Conservation (phyloP, 1,140 invertebrate genomes). For the Heliconius congener region DNA sequence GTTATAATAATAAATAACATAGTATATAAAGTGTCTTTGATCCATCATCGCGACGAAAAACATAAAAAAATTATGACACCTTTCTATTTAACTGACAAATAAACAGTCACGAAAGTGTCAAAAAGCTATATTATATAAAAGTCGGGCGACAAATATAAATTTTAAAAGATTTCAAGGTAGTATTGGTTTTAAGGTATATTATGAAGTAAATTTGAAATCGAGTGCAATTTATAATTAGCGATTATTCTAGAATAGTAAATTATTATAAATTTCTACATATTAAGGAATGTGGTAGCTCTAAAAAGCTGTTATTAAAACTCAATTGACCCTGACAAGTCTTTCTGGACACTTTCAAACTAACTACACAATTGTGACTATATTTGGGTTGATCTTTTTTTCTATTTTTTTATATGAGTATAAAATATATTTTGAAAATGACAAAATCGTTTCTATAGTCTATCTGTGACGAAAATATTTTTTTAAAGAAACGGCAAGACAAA, state of each 20-base stretch:
- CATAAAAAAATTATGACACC: too few species aligned
- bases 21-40: too few species aligned
- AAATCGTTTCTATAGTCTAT: not conserved
- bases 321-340: slow-evolving; percentile 27
- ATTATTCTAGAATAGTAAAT: slow-evolving; percentile 13
- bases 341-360: not conserved
- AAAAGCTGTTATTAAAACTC: slow-evolving; percentile 29
- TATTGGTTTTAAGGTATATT: slow-evolving; percentile 10
- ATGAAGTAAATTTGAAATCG: slow-evolving; percentile 11
- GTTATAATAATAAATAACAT: too few species aligned
- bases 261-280: slow-evolving; percentile 8
- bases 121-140: slow-evolving; percentile 8
- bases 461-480: too few species aligned
- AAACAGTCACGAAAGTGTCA: not conserved
- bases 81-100: not conserved
- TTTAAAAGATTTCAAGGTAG: not conserved
- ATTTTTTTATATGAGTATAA: not conserved
- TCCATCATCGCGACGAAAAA: too few species aligned
- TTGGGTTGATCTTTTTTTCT: not conserved
- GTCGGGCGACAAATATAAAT: slow-evolving; percentile 10
- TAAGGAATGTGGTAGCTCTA: slow-evolving; percentile 29
- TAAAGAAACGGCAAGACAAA: too few species aligned
- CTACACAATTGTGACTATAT: not conserved
- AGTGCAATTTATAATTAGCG: slow-evolving; percentile 17
- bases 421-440: not conserved